Percentiles rank a stretch among this genome's conserved stretches.
Evolutionary conservation across 2,113 vertebrate genomes (phyloP).

Genomic region (Proteles cristata): DNA sequence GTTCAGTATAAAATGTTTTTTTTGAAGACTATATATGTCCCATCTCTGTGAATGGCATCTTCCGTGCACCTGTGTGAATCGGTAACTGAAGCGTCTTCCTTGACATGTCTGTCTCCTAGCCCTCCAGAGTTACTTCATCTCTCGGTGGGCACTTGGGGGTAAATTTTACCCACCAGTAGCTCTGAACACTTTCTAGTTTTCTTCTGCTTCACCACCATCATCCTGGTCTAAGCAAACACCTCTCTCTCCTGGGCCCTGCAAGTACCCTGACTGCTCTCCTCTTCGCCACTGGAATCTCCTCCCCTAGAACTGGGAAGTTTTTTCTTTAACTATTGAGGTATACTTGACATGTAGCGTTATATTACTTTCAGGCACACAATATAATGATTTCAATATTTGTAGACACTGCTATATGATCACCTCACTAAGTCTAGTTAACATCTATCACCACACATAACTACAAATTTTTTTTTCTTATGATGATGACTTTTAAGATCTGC

Average conservation of each 20-base stretch:
- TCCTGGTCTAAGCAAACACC: background rate
- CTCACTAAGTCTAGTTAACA: background rate
- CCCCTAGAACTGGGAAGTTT: background rate
- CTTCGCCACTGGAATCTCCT: background rate
- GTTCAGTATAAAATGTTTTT: background rate
- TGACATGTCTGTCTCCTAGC: background rate
- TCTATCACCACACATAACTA: background rate
- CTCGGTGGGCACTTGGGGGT: background rate
- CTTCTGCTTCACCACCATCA: background rate
- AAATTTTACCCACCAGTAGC: background rate
- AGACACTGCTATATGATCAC: background rate
- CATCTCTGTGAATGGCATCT: background rate
- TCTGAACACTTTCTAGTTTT: constrained; percentile 5
- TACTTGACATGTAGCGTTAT: background rate
- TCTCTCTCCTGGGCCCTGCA: background rate
- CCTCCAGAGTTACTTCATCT: background rate
- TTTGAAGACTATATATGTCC: background rate
- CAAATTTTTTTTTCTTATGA: background rate
- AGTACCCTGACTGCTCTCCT: background rate
- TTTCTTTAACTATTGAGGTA: background rate
- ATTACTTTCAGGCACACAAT: background rate
- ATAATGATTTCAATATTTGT: background rate
- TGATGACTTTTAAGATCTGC: background rate
- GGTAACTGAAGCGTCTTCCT: background rate
- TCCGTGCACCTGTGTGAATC: background rate